Conservation (phyloP, 2,113 vertebrate species). For the Pholis gunnellus region DNA sequence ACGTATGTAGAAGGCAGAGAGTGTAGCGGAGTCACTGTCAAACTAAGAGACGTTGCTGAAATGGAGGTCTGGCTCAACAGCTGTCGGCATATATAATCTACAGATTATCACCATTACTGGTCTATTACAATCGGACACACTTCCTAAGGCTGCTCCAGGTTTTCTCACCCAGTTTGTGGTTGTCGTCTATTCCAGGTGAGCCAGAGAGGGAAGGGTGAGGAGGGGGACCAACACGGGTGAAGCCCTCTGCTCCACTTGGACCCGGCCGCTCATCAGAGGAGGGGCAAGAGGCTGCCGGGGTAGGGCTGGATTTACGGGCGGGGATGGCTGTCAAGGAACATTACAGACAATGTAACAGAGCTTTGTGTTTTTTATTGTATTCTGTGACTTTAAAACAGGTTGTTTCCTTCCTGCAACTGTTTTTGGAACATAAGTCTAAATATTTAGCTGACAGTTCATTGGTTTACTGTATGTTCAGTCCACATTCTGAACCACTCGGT, state of each 20-base stretch:
- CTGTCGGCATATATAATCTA: background rate
- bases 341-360: background rate
- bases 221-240: slow-evolving; percentile 76
- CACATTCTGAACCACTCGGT: background rate
- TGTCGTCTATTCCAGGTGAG: slow-evolving; percentile 80
- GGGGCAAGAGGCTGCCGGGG: slow-evolving; percentile 64
- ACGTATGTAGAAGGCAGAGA: background rate
- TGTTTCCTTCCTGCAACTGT: background rate
- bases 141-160: background rate
- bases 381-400: background rate
- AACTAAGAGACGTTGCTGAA: background rate
- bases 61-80: background rate
- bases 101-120: background rate
- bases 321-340: slow-evolving; percentile 86
- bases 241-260: slow-evolving; percentile 84
- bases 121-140: background rate
- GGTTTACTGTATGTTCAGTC: background rate
- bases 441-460: background rate
- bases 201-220: slow-evolving; percentile 84
- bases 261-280: slow-evolving; percentile 82
- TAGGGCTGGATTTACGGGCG: slow-evolving; percentile 78
- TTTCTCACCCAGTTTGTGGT: slow-evolving; percentile 86
- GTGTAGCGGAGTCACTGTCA: background rate
- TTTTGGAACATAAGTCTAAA: background rate
- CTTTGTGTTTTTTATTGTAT: background rate